Percentiles rank a stretch among this genome's conserved stretches.
phyloP scores from a whole-genome alignment of 2,797 vertebrate genomes.

The Setipinna tenuifilis region DNA sequence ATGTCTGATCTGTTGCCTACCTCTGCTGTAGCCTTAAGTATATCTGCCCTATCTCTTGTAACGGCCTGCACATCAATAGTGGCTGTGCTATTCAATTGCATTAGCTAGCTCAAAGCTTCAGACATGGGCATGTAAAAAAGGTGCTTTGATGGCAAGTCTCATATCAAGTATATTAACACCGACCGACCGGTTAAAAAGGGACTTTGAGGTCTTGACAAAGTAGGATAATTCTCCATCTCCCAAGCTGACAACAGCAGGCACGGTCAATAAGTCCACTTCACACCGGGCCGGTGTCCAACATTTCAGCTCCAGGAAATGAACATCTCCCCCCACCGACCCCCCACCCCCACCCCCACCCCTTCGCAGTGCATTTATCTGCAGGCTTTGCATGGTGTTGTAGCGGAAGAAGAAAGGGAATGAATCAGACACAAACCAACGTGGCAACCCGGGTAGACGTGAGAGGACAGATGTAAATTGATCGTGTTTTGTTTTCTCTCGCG shows the following conservation, averaged over 20 bases:
- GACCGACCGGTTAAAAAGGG: not conserved
- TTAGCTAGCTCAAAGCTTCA: not conserved
- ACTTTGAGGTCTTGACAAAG: not conserved
- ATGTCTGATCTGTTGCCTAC: not conserved
- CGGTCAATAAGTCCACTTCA: not conserved
- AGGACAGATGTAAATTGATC: conserved; percentile 18
- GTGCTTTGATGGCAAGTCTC: not conserved
- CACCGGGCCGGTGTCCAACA: not conserved
- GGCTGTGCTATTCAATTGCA: not conserved
- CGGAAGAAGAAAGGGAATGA: not conserved
- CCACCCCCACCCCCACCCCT: not conserved
- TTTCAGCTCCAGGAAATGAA: not conserved
- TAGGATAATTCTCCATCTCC: not conserved
- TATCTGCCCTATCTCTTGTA: not conserved
- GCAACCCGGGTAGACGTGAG: not conserved
- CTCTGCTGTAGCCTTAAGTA: not conserved
- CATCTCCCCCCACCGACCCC: not conserved
- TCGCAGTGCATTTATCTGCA: not conserved
- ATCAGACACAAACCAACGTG: not conserved
- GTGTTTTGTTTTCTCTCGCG: not conserved
- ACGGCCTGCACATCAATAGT: not conserved
- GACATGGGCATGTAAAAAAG: not conserved
- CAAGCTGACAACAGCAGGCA: not conserved
- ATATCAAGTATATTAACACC: not conserved
- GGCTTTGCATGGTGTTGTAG: not conserved